phyloP scores from a whole-genome alignment of 2,888 invertebrate genomes.

The Galeopsomyia nigrocyanea region DNA sequence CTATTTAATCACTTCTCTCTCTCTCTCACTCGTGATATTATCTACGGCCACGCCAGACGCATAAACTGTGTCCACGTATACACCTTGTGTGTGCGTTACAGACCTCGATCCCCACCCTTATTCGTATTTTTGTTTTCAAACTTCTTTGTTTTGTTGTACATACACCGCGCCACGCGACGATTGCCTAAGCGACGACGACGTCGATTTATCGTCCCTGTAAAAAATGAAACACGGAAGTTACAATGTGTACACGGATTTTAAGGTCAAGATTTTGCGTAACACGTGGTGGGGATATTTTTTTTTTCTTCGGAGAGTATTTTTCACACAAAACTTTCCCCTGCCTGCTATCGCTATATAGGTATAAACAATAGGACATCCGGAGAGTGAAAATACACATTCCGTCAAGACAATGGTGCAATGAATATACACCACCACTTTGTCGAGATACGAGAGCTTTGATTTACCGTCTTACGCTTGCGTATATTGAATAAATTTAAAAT shows the following conservation, averaged over 20 bases:
- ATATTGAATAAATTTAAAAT: too few relatives aligned
- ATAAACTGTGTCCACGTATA: conserved; percentile 58
- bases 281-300: too few relatives aligned
- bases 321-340: too few relatives aligned
- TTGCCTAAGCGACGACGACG: conserved; percentile 63
- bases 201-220: conserved; percentile 62
- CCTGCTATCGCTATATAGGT: not conserved
- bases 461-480: too few relatives aligned
- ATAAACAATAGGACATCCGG: conserved; percentile 16
- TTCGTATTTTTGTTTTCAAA: conserved; percentile 45
- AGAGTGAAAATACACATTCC: conserved; percentile 19
- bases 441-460: too few relatives aligned
- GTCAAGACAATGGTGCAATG: conserved; percentile 25
- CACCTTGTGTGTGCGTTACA: conserved; percentile 48
- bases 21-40: conserved; percentile 49
- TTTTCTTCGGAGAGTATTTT: too few relatives aligned
- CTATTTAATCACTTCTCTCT: conserved; percentile 53
- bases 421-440: not conserved
- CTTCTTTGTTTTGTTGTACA: conserved; percentile 51
- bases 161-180: conserved; percentile 54
- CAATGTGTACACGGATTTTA: conserved; percentile 58
- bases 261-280: conserved; percentile 38
- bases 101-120: conserved; percentile 37
- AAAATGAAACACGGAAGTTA: conserved; percentile 62
- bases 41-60: conserved; percentile 55